Percentiles rank a stretch among this genome's conserved stretches.
Evolutionary conservation across 2,888 invertebrate species (phyloP).

Genomic region (Acanthopleura granulata): DNA sequence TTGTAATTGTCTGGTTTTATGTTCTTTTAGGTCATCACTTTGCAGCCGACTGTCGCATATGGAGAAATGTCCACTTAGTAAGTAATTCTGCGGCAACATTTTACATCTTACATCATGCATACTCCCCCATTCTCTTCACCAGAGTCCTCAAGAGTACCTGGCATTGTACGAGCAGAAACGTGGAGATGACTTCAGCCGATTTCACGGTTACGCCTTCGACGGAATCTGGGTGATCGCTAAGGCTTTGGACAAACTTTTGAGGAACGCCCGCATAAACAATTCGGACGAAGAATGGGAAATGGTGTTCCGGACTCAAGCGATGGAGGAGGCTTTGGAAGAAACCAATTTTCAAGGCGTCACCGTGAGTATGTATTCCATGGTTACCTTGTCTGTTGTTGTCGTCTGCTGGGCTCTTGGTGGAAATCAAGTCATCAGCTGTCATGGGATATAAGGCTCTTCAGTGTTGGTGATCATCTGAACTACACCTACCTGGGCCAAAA

Average conservation of each 20-base stretch:
- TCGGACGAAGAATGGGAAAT: constrained; percentile 24
- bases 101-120: neutral
- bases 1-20: too few relatives aligned
- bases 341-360: constrained; percentile 93
- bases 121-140: too few relatives aligned
- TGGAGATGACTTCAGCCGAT: constrained; percentile 88
- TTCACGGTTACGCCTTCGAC: constrained; percentile 98
- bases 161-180: constrained; percentile 86
- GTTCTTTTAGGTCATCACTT: too few relatives aligned
- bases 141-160: constrained; percentile 82
- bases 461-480: too few relatives aligned
- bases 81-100: too few relatives aligned
- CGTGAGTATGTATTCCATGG: constrained; percentile 39
- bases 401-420: too few relatives aligned
- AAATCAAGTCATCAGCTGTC: too few relatives aligned
- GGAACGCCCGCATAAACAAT: neutral
- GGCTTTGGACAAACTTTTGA: constrained; percentile 90
- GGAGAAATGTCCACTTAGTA: too few relatives aligned
- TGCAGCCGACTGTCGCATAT: too few relatives aligned
- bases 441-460: too few relatives aligned
- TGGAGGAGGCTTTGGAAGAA: constrained; percentile 76
- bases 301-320: constrained; percentile 42
- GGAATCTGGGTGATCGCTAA: constrained; percentile 98
- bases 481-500: too few relatives aligned
- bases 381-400: neutral